phyloP scores from a whole-genome alignment of 2,888 invertebrate genomes.

The Agriotes lineatus region DNA sequence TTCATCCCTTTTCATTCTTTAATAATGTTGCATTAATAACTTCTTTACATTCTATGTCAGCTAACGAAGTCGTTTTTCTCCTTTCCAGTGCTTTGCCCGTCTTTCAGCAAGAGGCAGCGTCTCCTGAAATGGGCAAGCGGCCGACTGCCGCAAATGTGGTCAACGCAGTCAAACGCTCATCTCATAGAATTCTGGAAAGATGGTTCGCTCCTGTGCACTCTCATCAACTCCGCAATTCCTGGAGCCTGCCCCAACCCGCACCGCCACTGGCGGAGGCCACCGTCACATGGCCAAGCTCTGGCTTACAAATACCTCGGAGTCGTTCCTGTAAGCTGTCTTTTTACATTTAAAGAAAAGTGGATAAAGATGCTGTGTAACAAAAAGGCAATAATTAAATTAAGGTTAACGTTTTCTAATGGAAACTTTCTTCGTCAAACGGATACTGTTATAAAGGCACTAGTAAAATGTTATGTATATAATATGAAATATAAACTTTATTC shows the following conservation, averaged over 20 bases:
- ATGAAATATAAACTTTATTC: no score
- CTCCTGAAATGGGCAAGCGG: conserved; percentile 60
- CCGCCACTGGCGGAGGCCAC: conserved; percentile 66
- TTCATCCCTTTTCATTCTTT: no score
- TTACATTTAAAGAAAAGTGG: no score
- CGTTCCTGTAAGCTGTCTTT: conserved; percentile 70
- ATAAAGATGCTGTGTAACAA: no score
- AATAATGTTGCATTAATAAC: no score
- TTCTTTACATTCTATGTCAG: background rate
- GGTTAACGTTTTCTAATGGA: no score
- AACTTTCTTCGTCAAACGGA: no score
- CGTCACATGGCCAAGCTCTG: conserved; percentile 71
- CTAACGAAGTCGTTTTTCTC: background rate
- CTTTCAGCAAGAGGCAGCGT: conserved; percentile 59
- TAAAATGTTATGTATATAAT: no score
- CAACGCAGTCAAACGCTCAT: conserved; percentile 52
- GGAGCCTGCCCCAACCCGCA: conserved; percentile 71
- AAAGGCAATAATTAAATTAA: no score
- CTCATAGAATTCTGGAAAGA: conserved; percentile 70
- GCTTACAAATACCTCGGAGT: conserved; percentile 74
- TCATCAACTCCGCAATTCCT: conserved; percentile 71
- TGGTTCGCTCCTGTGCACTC: conserved; percentile 72
- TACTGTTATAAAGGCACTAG: no score
- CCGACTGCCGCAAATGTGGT: conserved; percentile 57
- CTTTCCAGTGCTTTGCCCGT: conserved; percentile 60